These are phyloP conservation scores for Passer montanus DNA, from an alignment of 2,113 vertebrate genomes.

Conservation along the genomic window DNA sequence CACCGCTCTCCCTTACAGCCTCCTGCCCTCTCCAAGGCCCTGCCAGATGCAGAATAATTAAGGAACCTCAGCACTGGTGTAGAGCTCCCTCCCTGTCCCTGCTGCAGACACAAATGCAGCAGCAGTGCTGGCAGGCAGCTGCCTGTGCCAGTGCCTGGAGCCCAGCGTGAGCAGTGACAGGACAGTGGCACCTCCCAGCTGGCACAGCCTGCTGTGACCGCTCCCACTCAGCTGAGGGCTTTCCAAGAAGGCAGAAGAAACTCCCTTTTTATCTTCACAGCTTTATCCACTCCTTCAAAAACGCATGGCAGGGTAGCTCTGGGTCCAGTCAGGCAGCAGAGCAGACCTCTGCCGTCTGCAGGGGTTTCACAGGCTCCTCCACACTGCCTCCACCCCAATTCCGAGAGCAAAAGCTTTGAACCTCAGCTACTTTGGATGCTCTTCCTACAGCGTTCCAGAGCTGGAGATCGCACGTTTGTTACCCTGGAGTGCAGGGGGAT, in stretches of 20 bases:
- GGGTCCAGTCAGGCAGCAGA: not conserved
- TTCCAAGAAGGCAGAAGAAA: not conserved
- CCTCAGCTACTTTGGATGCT: not conserved
- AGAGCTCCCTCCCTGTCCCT: not conserved
- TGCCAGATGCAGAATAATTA: not conserved
- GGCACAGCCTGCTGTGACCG: not conserved
- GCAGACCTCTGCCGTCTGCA: not conserved
- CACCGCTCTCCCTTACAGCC: not conserved
- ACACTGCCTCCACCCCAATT: not conserved
- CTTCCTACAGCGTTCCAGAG: not conserved
- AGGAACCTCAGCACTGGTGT: fast-evolving
- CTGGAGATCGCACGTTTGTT: not conserved
- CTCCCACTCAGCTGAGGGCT: not conserved
- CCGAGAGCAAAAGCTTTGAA: not conserved
- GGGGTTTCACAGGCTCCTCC: not conserved
- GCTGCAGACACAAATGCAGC: fast-evolving
- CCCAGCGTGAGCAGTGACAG: not conserved
- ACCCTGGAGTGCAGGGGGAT: not conserved
- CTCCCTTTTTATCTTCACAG: not conserved
- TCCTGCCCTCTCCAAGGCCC: not conserved
- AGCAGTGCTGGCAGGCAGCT: not conserved
- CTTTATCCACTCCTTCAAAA: not conserved
- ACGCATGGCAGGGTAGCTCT: not conserved
- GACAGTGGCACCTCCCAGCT: not conserved
- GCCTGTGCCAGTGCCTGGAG: not conserved